Evolutionary conservation across 1,140 invertebrate species (phyloP), one percentile per base, ranked within the genome.

Genomic region (Diorhabda sublineata): DNA sequence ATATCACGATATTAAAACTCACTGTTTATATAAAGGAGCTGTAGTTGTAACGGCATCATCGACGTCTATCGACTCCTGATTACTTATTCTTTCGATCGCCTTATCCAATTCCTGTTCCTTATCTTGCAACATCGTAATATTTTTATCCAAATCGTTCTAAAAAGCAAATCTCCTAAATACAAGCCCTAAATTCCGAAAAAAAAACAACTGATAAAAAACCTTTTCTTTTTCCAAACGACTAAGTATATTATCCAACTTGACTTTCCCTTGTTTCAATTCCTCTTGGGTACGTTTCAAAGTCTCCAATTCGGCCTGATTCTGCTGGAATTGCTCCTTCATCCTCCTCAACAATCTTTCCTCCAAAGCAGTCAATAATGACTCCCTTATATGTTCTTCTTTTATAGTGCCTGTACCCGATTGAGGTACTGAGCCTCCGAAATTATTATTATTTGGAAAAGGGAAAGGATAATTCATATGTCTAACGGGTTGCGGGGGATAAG

Each of bases 41-140:
- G 96, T 96, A 4, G 97, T 97, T 42, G 94, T 95, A 65, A 99
- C 96, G 69, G 96, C 96, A 81, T 98, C 95, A 84, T 99, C 98
- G 62, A 98, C 92, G 83, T 96, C 92, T 74, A 98, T 90, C 59
- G 86, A 89, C 76, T 89, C 92, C 72, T 93, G 89, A 68, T 90
- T 88, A 41, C 91, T 88, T 58, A 96, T 84, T 74, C 91, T 90
- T 63, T 88, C 86, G 42, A 97, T 87, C 72, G 91, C 89, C 76
- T 91, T 89, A 76, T 94, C 89, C 62, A 98, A 83, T 82, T 98
- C 94, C 67, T 87, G 84, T 80, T 95, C 91, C 79, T 97, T 97
- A 69, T 95, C 92, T 81, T 90, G 87, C 64, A 97, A 82, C 60
- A 94, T 84, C 71, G 83, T 85, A 41, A 97, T 91, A 82, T 95